Evolutionary conservation across 2,888 invertebrate species (phyloP), one percentile per base, ranked within the genome.

Genomic region (Cynaeus angustus): DNA sequence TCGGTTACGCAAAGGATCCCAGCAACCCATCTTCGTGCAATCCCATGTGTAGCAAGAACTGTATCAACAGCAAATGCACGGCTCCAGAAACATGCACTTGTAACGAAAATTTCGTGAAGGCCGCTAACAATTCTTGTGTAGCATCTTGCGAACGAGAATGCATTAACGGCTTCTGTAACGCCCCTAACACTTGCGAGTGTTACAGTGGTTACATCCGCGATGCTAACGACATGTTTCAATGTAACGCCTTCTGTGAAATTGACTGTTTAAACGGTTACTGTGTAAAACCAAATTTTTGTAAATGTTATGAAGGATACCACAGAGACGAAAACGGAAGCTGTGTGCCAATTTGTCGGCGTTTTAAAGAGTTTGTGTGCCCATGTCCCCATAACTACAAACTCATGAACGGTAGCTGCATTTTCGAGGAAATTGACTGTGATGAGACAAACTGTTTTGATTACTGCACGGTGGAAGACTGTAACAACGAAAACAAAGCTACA

Each of bases 161-260:
- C 16, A 8, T 14, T 7, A 46, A 59, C 21, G 46, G 46, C 10
- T 2, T 70, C 9, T 86, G 86, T 66, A 76, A 75, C 0, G 78
- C 78, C 1, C 84, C 84, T 0, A 80, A 83, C 10, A 73, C 58
- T 1, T 86, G 86, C 66, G 72, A 76, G 2, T 91, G 90, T 72
- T 86, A 87, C 66, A 0, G 3, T 3, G 59, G 59, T 6, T 21
- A n/a, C n/a, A n/a, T n/a, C n/a, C n/a, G n/a, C n/a, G n/a, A n/a
- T n/a, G n/a, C n/a, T n/a, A n/a, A n/a, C n/a, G n/a, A n/a, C n/a
- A n/a, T n/a, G n/a, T n/a, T n/a, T n/a, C n/a, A n/a, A n/a, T n/a
- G n/a, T n/a, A n/a, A n/a, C n/a, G n/a, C n/a, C n/a, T n/a, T n/a
- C n/a, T n/a, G n/a, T n/a, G n/a, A n/a, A n/a, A n/a, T n/a, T n/a